These are phyloP conservation scores for Dicyrtoma fusca DNA, from an alignment of 2,888 invertebrate species.

Conservation along the genomic window DNA sequence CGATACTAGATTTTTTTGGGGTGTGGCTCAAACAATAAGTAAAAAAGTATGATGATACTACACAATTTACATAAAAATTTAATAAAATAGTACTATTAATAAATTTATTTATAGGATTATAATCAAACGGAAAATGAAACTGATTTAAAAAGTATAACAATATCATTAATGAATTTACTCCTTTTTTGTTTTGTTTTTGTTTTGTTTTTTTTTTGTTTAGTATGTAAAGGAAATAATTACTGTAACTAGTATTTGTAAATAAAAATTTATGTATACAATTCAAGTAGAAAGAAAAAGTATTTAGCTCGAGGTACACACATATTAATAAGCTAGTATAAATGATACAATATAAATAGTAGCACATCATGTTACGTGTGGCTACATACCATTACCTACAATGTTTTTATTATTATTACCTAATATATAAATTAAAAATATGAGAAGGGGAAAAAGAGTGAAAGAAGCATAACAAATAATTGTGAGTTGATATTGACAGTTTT, in stretches of 20 bases:
- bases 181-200: conserved; percentile 12
- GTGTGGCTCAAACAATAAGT: conserved; percentile 31
- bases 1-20: conserved; percentile 22
- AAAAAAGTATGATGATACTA: conserved; percentile 1
- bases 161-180: conserved; percentile 30
- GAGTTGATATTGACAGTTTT: no score
- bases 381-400: no score
- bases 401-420: no score
- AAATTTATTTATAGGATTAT: conserved; percentile 3
- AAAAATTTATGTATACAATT: conserved; percentile 26
- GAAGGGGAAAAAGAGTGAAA: no score
- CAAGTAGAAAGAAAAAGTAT: conserved; percentile 19
- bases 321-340: background rate
- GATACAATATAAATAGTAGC: conserved; percentile 1
- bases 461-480: no score
- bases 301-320: conserved; percentile 29
- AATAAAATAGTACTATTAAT: background rate
- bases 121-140: conserved; percentile 12
- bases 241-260: conserved; percentile 17
- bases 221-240: conserved; percentile 1
- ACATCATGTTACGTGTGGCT: no score
- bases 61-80: no score
- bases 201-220: conserved; percentile 17
- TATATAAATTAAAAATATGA: no score
- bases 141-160: conserved; percentile 23